Base-by-base conservation (phyloP, 2,113 vertebrate species). In the Pagrus major region DNA sequence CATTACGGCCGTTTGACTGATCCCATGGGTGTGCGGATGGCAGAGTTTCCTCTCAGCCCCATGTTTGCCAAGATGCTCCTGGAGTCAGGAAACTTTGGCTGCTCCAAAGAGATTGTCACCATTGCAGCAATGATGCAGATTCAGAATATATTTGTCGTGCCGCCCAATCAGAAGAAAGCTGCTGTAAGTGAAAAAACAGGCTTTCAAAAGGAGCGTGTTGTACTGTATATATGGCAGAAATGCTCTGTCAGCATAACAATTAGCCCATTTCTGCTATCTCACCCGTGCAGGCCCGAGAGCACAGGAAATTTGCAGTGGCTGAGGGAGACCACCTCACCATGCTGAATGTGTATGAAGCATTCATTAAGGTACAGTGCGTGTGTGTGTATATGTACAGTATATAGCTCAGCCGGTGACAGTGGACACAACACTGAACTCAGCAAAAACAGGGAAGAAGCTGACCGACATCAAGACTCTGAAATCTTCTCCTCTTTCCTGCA, bases 91-190 rank as follows among this genome's bases (percentile, higher is more conserved):
- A 99, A 97, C 90, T 98, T 97, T 63, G 97, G 97, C 88, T 99
- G 98, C 91, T 99, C 98, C 81, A 97, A 98, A 86, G 98, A 99
- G 93, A 96, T 99, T 29, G 91, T 98, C 75, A 98, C 96, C 87
- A 99, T 99, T 44, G 98, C 97, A 6, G 97, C 98, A 67, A 99
- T 99, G 98, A 99, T 99, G 97, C 98, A 99, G 90, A 99, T 99
- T 91, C 98, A 99, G 86, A 99, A 99, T 84, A 93, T 99, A 74
- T 99, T 99, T 83, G 66, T 96, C 37, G 88, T 96, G 27, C 97
- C 97, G 25, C 92, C 97, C 78, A 97, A 97, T 93, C 97, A 99
- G 91, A 99, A 98, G 93, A 93, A 93, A 77, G 94, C 95, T 72
- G 97, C 98, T 21, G 98, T 99, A 91, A 96, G 98, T 92, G 55